Evolutionary conservation across 2,113 vertebrate species (phyloP).

Genomic region (Poeciliopsis turrubarensis): DNA sequence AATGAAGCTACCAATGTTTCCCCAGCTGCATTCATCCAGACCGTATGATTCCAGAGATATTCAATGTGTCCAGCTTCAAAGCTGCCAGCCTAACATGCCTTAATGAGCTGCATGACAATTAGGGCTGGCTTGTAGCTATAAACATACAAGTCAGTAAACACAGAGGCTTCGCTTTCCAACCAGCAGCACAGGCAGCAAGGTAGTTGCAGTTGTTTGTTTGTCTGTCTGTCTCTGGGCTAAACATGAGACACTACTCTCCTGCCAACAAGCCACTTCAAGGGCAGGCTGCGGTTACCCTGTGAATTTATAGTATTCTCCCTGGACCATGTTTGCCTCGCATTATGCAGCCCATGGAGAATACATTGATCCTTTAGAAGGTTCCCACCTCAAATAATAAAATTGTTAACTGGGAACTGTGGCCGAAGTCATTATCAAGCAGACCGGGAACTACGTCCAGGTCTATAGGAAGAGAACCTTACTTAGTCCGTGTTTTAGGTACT

Average conservation of each 20-base stretch:
- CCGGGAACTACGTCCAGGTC: neutral
- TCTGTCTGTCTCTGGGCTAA: neutral
- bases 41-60: constrained; percentile 18
- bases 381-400: neutral
- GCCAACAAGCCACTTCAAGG: constrained; percentile 10
- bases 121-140: constrained; percentile 3
- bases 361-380: constrained; percentile 12
- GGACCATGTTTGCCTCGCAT: neutral
- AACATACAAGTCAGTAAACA: constrained; percentile 8
- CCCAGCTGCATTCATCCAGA: constrained; percentile 35
- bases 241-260: neutral
- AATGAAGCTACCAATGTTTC: constrained; percentile 16
- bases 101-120: constrained; percentile 49
- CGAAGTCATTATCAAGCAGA: neutral
- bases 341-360: constrained; percentile 3
- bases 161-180: neutral
- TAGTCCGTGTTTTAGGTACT: neutral
- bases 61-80: constrained; percentile 39
- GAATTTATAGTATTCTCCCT: neutral
- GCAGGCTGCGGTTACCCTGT: constrained; percentile 5
- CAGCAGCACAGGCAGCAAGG: neutral
- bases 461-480: neutral
- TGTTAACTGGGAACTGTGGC: constrained; percentile 26
- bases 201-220: neutral
- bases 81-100: constrained; percentile 18